Evolutionary conservation across 1,140 invertebrate genomes (phyloP).

Genomic region (Tenebrio molitor): DNA sequence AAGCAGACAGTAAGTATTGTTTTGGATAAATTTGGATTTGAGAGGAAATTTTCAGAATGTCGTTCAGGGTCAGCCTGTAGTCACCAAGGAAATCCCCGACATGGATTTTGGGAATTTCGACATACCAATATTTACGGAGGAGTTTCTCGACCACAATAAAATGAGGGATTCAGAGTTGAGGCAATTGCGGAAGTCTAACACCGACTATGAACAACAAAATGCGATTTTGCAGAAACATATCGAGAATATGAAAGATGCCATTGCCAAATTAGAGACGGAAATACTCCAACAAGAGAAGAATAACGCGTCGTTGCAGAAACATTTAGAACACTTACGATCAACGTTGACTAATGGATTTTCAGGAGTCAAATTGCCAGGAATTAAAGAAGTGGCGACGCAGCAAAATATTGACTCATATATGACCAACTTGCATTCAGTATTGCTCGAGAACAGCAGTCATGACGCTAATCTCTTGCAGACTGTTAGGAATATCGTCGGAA

Average conservation of each 20-base stretch:
- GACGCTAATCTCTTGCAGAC: slow-evolving; percentile 63
- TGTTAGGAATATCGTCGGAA: slow-evolving; percentile 64
- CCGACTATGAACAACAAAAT: slow-evolving; percentile 95
- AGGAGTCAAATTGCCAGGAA: slow-evolving; percentile 74
- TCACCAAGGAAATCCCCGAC: slow-evolving; percentile 60
- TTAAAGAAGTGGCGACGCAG: slow-evolving; percentile 77
- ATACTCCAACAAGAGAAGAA: slow-evolving; percentile 84
- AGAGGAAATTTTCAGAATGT: slow-evolving; percentile 1
- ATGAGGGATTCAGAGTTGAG: slow-evolving; percentile 89
- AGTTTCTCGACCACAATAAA: slow-evolving; percentile 97
- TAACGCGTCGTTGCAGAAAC: slow-evolving; percentile 81
- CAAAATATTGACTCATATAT: slow-evolving; percentile 90
- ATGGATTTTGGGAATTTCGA: slow-evolving; percentile 77
- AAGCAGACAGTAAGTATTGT: slow-evolving; percentile 16
- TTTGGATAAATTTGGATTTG: too few species aligned
- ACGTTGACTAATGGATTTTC: slow-evolving; percentile 78
- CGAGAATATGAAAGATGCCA: slow-evolving; percentile 86
- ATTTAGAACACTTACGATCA: slow-evolving; percentile 80
- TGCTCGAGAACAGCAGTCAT: slow-evolving; percentile 64
- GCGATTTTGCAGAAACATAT: slow-evolving; percentile 94
- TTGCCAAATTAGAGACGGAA: slow-evolving; percentile 81
- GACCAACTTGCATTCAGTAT: slow-evolving; percentile 79
- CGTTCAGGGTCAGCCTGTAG: slow-evolving; percentile 42
- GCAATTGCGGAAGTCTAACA: slow-evolving; percentile 90
- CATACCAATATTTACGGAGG: slow-evolving; percentile 97